phyloP scores from a whole-genome alignment of 2,888 invertebrate species.

The Uloborus plumipes region DNA sequence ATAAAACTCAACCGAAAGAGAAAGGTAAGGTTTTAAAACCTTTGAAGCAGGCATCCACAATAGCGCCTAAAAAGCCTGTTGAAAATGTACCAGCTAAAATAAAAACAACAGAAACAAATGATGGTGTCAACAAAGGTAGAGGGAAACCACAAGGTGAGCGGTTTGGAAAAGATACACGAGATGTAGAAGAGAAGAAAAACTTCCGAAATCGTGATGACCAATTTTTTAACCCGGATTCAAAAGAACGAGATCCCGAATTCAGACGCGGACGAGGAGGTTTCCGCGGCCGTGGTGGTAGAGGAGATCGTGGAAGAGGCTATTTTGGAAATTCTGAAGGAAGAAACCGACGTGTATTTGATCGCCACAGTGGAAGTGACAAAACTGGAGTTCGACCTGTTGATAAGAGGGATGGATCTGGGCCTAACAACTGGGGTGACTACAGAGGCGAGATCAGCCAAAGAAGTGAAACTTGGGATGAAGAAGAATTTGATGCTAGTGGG shows the following conservation, averaged over 20 bases:
- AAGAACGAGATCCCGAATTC: constrained; percentile 68
- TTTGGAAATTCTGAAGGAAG: constrained; percentile 80
- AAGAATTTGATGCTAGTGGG: constrained; percentile 17
- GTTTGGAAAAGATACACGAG: constrained; percentile 29
- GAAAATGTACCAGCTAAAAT: constrained; percentile 27
- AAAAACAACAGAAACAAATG: constrained; percentile 19
- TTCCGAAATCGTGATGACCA: constrained; percentile 46
- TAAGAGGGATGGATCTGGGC: constrained; percentile 93
- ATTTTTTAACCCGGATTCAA: constrained; percentile 19
- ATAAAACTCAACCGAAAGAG: constrained; percentile 42
- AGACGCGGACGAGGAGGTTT: constrained; percentile 68
- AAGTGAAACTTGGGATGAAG: constrained; percentile 8
- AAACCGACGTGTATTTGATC: constrained; percentile 88
- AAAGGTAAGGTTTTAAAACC: constrained; percentile 37
- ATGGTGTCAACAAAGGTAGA: constrained; percentile 23
- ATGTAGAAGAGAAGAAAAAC: constrained; percentile 43
- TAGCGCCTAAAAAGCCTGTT: constrained; percentile 26
- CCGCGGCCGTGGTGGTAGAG: constrained; percentile 63
- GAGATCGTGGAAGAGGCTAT: constrained; percentile 67
- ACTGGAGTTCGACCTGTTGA: constrained; percentile 92
- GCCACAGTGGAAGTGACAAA: constrained; percentile 94
- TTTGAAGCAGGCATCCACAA: constrained; percentile 3
- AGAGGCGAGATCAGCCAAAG: constrained; percentile 36
- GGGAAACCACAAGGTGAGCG: constrained; percentile 13
- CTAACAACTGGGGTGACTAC: constrained; percentile 95